Percentiles rank a stretch among this genome's conserved stretches.
Evolutionary conservation across 2,797 vertebrate species (phyloP).

Genomic region (Pseudotriccus pelzelni): DNA sequence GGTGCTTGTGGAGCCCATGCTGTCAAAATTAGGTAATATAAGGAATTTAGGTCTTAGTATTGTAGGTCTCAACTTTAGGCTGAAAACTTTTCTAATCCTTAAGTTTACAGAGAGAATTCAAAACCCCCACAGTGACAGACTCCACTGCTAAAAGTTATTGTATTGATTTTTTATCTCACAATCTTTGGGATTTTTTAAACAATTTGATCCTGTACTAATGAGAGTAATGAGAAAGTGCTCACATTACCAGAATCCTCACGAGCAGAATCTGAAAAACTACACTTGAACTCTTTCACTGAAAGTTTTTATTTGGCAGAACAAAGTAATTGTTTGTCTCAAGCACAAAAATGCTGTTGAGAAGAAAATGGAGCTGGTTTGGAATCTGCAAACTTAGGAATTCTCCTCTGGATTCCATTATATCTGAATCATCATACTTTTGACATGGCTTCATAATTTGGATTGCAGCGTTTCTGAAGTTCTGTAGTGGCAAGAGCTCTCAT

Average conservation of each 20-base stretch:
- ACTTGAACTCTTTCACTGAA: not conserved
- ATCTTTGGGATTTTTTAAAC: not conserved
- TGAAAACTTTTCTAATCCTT: not conserved
- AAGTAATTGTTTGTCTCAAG: constrained; percentile 5
- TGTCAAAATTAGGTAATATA: not conserved
- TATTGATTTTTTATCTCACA: not conserved
- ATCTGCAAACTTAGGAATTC: constrained; percentile 19
- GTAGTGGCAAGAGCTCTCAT: not conserved
- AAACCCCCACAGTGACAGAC: not conserved
- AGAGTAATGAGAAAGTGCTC: not conserved
- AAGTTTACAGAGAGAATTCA: not conserved
- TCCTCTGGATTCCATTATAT: constrained; percentile 21
- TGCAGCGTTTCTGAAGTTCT: not conserved
- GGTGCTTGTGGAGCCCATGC: not conserved
- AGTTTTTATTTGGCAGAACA: constrained; percentile 18
- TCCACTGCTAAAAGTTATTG: not conserved
- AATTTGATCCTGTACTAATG: not conserved
- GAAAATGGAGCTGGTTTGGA: constrained; percentile 30
- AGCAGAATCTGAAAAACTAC: not conserved
- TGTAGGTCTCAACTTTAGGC: not conserved
- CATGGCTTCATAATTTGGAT: constrained; percentile 19
- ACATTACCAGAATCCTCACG: not conserved
- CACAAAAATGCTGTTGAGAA: constrained; percentile 27
- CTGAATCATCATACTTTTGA: not conserved
- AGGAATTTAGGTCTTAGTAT: not conserved